Base-by-base conservation (phyloP, 1,140 invertebrate genomes). In the Diachasma alloeum region DNA sequence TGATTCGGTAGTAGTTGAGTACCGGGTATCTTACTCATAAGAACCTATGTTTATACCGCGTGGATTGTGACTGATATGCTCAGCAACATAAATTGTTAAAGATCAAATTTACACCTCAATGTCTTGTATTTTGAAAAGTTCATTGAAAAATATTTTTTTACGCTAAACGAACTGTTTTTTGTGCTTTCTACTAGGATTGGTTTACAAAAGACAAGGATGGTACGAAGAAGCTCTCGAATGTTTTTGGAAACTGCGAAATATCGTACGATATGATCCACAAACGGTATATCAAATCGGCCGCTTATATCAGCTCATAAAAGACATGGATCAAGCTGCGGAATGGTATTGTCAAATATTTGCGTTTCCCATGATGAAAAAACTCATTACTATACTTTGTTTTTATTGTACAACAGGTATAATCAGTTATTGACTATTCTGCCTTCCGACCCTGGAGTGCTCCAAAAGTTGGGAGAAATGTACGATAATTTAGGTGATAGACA, bases 401-500 rank as follows among this genome's bases (percentile, higher is more conserved):
- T 26, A 36, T 59, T 77, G 24, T 76, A 4, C 36, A 36, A 19
- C 78, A 93, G 93, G 93, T 98, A 97, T 87, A 93, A 96, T 81
- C 96, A 98, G 87, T 88, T 97, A 1, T 90, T 97, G 63, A 94
- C 95, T 37, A 92, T 97, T 42, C 93, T 95, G 9, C 95, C 96
- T 9, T 94, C 95, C 26, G 97, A 98, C 90, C 93, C 96, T 1
- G 92, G 92, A 19, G 92, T 97, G 59, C 91, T 97, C 11, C 93
- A 95, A 81, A 95, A 96, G 84, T 90, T 98, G 39, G 97, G 95
- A 4, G 93, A 96, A 83, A 91, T 98, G 81, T 96, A 95, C 83
- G 96, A 98, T 82, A 91, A 91, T 78, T 92, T 95, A 79, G 95
- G 95, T 37, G 97, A 98, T 86, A 96, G 97, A 81, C 96, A 97